These are phyloP conservation scores for Coptotermes formosanus DNA, from an alignment of 1,140 invertebrate species.

Conservation along the genomic window DNA sequence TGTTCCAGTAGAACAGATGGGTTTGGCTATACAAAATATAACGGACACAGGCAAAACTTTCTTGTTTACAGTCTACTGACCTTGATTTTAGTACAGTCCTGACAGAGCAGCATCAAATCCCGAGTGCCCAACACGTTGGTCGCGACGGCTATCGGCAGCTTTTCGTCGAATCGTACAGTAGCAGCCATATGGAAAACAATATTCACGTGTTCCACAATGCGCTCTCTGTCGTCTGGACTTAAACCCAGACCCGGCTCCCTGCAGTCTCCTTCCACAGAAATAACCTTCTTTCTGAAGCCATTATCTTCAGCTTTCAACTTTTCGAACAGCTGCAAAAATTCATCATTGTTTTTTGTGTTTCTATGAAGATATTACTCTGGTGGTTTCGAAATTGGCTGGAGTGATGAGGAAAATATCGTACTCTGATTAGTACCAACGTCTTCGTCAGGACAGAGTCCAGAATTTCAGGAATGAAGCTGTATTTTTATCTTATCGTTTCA, in stretches of 20 bases:
- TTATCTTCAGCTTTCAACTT: constrained; percentile 41
- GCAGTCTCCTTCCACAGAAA: constrained; percentile 66
- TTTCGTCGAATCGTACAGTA: constrained; percentile 84
- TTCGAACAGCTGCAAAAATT: constrained; percentile 55
- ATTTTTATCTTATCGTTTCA: too few relatives aligned
- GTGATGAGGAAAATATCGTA: too few relatives aligned
- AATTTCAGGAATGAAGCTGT: too few relatives aligned
- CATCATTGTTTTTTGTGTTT: too few relatives aligned
- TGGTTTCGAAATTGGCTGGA: too few relatives aligned
- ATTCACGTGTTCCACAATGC: constrained; percentile 34
- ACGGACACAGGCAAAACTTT: too few relatives aligned
- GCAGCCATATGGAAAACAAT: constrained; percentile 80
- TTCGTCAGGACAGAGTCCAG: too few relatives aligned
- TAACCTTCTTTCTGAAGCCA: constrained; percentile 59
- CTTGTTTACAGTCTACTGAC: constrained; percentile 37
- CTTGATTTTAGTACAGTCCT: constrained; percentile 54
- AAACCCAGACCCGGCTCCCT: constrained; percentile 59
- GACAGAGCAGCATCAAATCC: constrained; percentile 55
- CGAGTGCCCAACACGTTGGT: constrained; percentile 56
- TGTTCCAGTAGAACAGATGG: too few relatives aligned
- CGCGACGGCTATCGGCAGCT: constrained; percentile 61
- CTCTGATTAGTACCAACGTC: too few relatives aligned
- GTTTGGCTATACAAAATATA: too few relatives aligned
- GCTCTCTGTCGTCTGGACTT: constrained; percentile 36
- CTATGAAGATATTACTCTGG: too few relatives aligned